Percentiles rank a stretch among this genome's conserved stretches.
Conservation (phyloP, 2,797 vertebrate species). For the Rhodeus uyekii region DNA sequence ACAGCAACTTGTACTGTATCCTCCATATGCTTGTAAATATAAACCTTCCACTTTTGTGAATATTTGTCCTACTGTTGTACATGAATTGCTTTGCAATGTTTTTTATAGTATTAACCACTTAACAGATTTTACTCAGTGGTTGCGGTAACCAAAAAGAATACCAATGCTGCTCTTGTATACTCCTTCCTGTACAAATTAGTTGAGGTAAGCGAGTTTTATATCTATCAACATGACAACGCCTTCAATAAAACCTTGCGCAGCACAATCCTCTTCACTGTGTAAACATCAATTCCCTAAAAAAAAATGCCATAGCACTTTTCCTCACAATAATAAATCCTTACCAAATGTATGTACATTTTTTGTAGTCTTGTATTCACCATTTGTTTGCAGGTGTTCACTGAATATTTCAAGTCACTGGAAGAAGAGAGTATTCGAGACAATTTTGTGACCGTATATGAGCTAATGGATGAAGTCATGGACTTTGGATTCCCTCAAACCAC, state of each 20-base stretch:
- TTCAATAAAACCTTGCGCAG: not conserved
- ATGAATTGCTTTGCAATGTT: not conserved
- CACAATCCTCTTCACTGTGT: not conserved
- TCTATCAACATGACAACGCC: not conserved
- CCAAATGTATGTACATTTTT: not conserved
- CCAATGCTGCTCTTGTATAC: conserved; percentile 82
- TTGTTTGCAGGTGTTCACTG: conserved; percentile 76
- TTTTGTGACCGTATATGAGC: conserved; percentile 84
- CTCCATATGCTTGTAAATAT: conserved; percentile 47
- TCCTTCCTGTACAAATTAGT: conserved; percentile 83
- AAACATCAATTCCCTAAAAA: not conserved
- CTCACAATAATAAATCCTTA: not conserved
- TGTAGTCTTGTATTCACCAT: conserved; percentile 3
- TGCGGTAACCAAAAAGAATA: conserved; percentile 83
- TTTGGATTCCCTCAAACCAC: conserved; percentile 85
- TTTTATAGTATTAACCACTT: conserved; percentile 58
- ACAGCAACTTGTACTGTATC: conserved; percentile 85
- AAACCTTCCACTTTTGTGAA: not conserved
- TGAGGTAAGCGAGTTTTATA: conserved; percentile 69
- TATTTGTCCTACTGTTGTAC: not conserved
- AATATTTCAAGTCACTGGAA: conserved; percentile 83
- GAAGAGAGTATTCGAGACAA: conserved; percentile 86
- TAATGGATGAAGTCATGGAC: conserved; percentile 85
- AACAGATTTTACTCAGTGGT: conserved; percentile 75
- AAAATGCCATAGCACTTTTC: not conserved